Evolutionary conservation across 2,113 vertebrate species (phyloP).

Genomic region (Petrocephalus zakoni): DNA sequence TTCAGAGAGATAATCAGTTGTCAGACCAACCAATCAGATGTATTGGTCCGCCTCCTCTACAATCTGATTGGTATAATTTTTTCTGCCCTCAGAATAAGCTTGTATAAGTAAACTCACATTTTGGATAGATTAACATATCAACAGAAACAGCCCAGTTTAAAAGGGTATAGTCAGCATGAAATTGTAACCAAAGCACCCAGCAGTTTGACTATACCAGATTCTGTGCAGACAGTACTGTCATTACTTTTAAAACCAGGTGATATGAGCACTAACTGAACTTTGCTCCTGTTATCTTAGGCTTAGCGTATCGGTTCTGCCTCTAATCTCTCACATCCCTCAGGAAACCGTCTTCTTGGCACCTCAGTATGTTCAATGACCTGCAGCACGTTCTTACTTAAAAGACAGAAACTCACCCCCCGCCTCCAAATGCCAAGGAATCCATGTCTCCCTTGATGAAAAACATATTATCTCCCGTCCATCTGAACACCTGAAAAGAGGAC

Average conservation of each 20-base stretch:
- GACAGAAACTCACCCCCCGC: constrained; percentile 66
- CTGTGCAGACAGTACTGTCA: background rate
- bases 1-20: too few species aligned
- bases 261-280: background rate
- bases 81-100: too few species aligned
- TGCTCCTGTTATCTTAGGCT: background rate
- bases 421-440: constrained; percentile 76
- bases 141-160: background rate
- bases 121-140: background rate
- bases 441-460: constrained; percentile 83
- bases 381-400: too few species aligned
- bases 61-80: too few species aligned
- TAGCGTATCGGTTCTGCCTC: background rate
- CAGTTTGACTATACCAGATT: background rate
- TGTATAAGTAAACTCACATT: background rate
- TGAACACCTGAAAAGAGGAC: constrained; percentile 61
- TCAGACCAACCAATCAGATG: too few species aligned
- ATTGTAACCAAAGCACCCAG: background rate
- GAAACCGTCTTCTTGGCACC: background rate
- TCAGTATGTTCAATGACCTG: background rate
- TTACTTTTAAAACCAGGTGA: background rate
- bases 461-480: constrained; percentile 83
- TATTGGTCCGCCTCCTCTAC: too few species aligned
- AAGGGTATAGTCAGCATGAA: background rate
- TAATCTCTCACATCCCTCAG: background rate